phyloP scores from a whole-genome alignment of 2,113 vertebrate species.

The Rattus norvegicus region DNA sequence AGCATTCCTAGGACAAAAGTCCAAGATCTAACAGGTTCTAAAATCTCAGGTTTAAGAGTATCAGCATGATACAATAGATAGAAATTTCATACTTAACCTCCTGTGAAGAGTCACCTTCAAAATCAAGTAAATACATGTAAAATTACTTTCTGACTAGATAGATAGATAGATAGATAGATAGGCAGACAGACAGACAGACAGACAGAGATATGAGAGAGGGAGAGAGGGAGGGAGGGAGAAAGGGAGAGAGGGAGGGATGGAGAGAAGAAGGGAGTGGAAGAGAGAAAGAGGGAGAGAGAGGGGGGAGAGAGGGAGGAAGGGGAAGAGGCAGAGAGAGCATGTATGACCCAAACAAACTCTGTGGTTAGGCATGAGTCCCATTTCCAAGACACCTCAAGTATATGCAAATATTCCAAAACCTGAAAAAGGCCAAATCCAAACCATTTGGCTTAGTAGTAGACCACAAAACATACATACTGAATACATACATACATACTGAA shows the following conservation, averaged over 20 bases:
- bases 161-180: too few relatives aligned
- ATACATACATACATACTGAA: too few relatives aligned
- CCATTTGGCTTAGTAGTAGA: not conserved
- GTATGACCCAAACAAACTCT: not conserved
- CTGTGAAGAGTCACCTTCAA: not conserved
- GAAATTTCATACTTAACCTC: not conserved
- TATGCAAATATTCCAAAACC: not conserved
- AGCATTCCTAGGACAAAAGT: not conserved
- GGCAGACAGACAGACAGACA: too few relatives aligned
- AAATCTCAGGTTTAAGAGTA: not conserved
- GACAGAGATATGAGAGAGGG: too few relatives aligned
- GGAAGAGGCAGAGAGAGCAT: too few relatives aligned
- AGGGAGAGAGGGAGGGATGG: too few relatives aligned
- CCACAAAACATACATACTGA: not conserved
- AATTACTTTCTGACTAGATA: not conserved
- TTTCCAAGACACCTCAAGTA: not conserved
- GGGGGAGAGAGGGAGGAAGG: too few relatives aligned
- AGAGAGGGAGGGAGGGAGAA: too few relatives aligned
- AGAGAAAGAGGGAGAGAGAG: too few relatives aligned
- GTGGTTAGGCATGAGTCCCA: not conserved
- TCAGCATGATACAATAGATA: not conserved
- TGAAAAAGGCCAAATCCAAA: not conserved
- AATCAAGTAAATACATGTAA: not conserved
- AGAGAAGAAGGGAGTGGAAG: too few relatives aligned
- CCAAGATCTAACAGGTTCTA: not conserved